Evolutionary conservation across 2,888 invertebrate species (phyloP).

Genomic region (Sphecodes monilicornis): DNA sequence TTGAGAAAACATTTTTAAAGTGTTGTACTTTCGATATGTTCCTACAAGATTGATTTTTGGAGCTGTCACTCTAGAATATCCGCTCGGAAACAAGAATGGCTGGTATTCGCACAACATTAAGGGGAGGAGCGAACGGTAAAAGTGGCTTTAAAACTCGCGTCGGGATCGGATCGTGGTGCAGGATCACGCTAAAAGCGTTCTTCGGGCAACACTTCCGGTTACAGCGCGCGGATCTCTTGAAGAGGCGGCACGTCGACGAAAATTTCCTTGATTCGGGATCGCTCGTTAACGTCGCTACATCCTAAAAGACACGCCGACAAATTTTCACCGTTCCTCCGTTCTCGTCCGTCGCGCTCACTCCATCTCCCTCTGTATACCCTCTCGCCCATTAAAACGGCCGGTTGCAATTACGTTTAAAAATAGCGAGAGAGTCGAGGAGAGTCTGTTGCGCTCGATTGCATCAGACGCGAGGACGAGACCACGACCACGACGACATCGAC

Average conservation of each 20-base stretch:
- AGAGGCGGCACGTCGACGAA: conserved; percentile 11
- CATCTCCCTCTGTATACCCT: conserved; percentile 73
- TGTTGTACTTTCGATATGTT: background rate
- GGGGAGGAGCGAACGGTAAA: background rate
- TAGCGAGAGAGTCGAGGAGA: conserved; percentile 77
- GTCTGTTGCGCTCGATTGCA: conserved; percentile 81
- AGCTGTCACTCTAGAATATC: background rate
- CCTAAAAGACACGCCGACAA: conserved; percentile 47
- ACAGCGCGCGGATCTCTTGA: background rate
- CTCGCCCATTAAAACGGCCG: conserved; percentile 81
- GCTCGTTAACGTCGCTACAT: conserved; percentile 42
- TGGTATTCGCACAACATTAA: background rate
- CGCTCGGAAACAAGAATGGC: background rate
- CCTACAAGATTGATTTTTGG: background rate
- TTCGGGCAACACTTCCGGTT: background rate
- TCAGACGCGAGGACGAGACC: conserved; percentile 76
- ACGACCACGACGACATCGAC: conserved; percentile 64
- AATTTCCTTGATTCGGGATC: conserved; percentile 20
- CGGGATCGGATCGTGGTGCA: background rate
- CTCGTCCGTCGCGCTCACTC: conserved; percentile 12
- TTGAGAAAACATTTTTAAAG: background rate
- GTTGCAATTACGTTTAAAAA: conserved; percentile 83
- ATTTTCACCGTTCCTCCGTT: conserved; percentile 53
- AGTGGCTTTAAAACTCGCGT: background rate
- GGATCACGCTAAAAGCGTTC: background rate